phyloP scores from a whole-genome alignment of 1,140 invertebrate genomes.

The Brachionus asplanchnoidis region DNA sequence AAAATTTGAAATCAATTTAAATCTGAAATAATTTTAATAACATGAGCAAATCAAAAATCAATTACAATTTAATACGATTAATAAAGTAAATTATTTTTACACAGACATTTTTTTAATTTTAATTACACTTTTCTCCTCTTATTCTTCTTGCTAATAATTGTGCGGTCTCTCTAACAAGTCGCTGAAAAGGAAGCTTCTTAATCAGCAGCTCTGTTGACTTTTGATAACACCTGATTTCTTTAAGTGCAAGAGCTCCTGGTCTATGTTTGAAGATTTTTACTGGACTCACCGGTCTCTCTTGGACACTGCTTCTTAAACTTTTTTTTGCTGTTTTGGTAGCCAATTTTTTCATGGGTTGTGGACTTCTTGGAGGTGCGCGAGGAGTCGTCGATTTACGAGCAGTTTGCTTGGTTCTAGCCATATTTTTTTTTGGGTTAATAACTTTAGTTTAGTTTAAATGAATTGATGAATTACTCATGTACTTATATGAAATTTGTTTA shows the following conservation, averaged over 20 bases:
- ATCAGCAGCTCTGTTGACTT: conserved; percentile 75
- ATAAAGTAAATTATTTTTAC: no score
- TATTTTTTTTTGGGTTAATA: no score
- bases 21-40: no score
- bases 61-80: no score
- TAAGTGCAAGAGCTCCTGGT: conserved; percentile 74
- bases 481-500: no score
- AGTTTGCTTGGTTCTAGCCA: conserved; percentile 64
- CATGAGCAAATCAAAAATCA: no score
- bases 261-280: conserved; percentile 54
- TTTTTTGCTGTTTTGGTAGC: conserved; percentile 64
- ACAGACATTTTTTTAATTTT: no score
- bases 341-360: conserved; percentile 58
- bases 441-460: no score
- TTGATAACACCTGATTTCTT: conserved; percentile 79
- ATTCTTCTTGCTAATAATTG: no score
- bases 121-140: no score
- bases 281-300: conserved; percentile 62
- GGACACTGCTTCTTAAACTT: conserved; percentile 61
- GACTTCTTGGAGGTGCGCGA: conserved; percentile 45
- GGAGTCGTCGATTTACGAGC: conserved; percentile 63
- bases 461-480: no score
- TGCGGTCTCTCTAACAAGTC: conserved; percentile 76
- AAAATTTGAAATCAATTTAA: no score
- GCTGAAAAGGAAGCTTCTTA: conserved; percentile 76